A percentile compares a stretch with the other conserved stretches of the same genome.
These are phyloP conservation scores for Drosophila barbarae DNA, from an alignment of 2,888 invertebrate species.

Conservation along the genomic window DNA sequence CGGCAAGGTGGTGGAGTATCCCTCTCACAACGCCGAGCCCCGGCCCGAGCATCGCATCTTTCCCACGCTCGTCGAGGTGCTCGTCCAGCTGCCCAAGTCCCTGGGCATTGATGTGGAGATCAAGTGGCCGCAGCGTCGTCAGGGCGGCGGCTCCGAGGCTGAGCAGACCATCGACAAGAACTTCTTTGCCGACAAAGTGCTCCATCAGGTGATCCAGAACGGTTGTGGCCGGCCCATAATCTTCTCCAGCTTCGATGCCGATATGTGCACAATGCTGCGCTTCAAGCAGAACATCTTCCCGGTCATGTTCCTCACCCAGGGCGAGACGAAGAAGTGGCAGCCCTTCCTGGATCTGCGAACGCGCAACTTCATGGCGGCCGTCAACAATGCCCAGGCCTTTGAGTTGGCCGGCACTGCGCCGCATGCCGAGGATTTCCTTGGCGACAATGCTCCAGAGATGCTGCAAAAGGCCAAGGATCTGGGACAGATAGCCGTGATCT, in stretches of 20 bases:
- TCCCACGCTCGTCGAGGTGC: constrained; percentile 91
- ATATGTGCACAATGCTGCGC: constrained; percentile 95
- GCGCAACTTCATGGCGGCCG: constrained; percentile 88
- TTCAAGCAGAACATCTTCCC: constrained; percentile 98
- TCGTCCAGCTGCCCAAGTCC: constrained; percentile 89
- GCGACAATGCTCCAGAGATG: constrained; percentile 85
- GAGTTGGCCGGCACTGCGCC: constrained; percentile 94
- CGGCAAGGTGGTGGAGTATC: constrained; percentile 85
- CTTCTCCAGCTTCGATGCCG: constrained; percentile 97
- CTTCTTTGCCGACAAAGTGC: constrained; percentile 90
- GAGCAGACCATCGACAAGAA: constrained; percentile 93
- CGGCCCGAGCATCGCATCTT: constrained; percentile 95
- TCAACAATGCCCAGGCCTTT: constrained; percentile 89
- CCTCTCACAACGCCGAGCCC: constrained; percentile 86
- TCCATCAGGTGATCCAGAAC: constrained; percentile 89
- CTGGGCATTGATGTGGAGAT: constrained; percentile 99
- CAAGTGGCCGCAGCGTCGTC: constrained; percentile 95
- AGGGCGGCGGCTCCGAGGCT: constrained; percentile 91
- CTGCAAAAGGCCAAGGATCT: constrained; percentile 85
- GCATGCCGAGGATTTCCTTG: constrained; percentile 93
- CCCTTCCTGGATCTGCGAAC: constrained; percentile 92
- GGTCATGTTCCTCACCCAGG: constrained; percentile 89
- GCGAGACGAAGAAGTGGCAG: constrained; percentile 80
- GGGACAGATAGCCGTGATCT: constrained; percentile 94
- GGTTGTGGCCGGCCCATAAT: constrained; percentile 91